These are phyloP conservation scores for Cydia strobilella DNA, from an alignment of 1,140 invertebrate species.

Conservation along the genomic window DNA sequence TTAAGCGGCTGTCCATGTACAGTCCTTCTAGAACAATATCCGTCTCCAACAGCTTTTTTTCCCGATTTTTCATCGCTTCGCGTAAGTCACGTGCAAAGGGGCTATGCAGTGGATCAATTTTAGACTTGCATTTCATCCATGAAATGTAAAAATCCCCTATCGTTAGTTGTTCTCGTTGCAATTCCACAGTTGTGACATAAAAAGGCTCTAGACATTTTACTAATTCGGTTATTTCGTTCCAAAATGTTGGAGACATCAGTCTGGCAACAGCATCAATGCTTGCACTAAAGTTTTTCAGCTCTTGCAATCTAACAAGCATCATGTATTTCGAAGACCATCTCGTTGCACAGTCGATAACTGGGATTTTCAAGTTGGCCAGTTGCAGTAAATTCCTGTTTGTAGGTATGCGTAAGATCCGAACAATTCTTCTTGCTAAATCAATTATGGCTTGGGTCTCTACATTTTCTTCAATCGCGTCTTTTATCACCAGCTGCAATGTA, in stretches of 20 bases:
- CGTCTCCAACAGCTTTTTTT: slow-evolving; percentile 2
- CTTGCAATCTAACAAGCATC: not conserved
- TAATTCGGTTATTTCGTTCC: slow-evolving; percentile 19
- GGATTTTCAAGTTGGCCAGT: slow-evolving; percentile 12
- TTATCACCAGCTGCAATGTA: not conserved
- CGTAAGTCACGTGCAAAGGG: not conserved
- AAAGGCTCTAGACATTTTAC: slow-evolving; percentile 24
- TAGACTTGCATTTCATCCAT: slow-evolving; percentile 16
- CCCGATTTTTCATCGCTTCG: not conserved
- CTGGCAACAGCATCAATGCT: slow-evolving; percentile 8
- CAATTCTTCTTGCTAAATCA: slow-evolving; percentile 49
- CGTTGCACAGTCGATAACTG: slow-evolving; percentile 22
- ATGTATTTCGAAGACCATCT: slow-evolving; percentile 19
- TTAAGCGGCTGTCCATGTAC: slow-evolving; percentile 18
- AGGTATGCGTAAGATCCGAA: slow-evolving; percentile 47
- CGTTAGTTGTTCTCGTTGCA: slow-evolving; percentile 31
- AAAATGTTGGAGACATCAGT: slow-evolving; percentile 13
- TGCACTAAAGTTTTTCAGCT: not conserved
- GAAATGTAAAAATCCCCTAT: slow-evolving; percentile 24
- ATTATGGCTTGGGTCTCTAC: not conserved
- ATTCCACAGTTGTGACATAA: slow-evolving; percentile 1
- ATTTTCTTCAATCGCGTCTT: slow-evolving; percentile 3
- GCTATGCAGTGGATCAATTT: slow-evolving; percentile 8
- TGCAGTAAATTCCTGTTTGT: slow-evolving; percentile 15
- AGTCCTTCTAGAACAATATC: slow-evolving; percentile 25